A percentile compares a stretch with the other conserved stretches of the same genome.
These are phyloP conservation scores for Fukomys damarensis DNA, from an alignment of 2,113 vertebrate species.

Conservation along the genomic window DNA sequence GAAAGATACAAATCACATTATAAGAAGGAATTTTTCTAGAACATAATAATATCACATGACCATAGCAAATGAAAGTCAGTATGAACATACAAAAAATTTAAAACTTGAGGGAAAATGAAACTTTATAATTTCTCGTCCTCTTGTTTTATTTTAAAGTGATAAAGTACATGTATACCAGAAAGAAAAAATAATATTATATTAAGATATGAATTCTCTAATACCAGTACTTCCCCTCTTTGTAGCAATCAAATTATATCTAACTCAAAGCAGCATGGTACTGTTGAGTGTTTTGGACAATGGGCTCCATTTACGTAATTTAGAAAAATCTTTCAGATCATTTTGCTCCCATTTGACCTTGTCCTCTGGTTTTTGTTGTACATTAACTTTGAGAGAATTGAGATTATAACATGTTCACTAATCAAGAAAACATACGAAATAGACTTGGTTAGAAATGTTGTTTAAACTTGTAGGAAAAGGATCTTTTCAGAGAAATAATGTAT, in stretches of 20 bases:
- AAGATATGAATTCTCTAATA: background rate
- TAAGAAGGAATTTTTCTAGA: background rate
- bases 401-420: background rate
- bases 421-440: background rate
- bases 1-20: background rate
- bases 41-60: background rate
- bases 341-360: background rate
- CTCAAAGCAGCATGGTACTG: background rate
- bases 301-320: background rate
- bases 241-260: background rate
- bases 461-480: background rate
- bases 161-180: background rate
- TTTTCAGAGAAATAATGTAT: background rate
- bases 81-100: background rate
- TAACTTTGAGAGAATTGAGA: background rate
- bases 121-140: background rate
- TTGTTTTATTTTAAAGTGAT: background rate
- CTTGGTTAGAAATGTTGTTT: conserved; percentile 19
- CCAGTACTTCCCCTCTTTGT: background rate
- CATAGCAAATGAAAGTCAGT: background rate
- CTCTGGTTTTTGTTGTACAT: background rate
- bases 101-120: background rate
- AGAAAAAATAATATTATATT: background rate
- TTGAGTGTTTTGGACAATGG: conserved; percentile 29
- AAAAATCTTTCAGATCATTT: background rate